A percentile compares a stretch with the other conserved stretches of the same genome.
Conservation (phyloP, 2,113 vertebrate genomes). For the Catharus fuscescens region DNA sequence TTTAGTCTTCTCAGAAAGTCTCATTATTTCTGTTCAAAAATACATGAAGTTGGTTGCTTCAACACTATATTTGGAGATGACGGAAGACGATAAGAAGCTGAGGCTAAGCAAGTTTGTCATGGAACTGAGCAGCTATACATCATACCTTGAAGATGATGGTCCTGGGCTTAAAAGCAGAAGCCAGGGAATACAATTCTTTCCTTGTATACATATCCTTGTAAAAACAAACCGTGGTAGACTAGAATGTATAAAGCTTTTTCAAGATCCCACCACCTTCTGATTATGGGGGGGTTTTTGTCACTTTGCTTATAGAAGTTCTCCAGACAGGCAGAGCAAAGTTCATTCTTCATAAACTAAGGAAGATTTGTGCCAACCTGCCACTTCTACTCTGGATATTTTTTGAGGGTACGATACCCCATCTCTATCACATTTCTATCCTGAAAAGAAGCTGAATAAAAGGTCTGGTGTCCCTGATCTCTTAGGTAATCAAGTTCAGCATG, state of each 20-base stretch:
- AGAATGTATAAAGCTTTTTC: background rate
- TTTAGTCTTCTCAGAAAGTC: constrained; percentile 17
- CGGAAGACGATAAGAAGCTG: background rate
- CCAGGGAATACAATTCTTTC: background rate
- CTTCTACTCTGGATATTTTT: background rate
- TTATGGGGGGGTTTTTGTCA: background rate
- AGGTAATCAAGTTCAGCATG: background rate
- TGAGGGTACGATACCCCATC: background rate
- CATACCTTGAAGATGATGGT: background rate
- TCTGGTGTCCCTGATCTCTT: background rate
- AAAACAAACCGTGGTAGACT: background rate
- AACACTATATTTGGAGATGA: background rate
- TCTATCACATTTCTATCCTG: background rate
- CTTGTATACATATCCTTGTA: background rate
- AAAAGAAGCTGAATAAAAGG: background rate
- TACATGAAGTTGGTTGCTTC: background rate
- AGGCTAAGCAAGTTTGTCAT: background rate
- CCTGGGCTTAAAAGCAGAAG: background rate
- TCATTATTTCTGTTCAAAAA: constrained; percentile 12
- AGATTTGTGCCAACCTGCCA: background rate
- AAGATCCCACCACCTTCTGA: background rate
- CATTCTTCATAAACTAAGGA: background rate
- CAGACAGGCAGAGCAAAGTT: background rate
- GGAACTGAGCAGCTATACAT: background rate
- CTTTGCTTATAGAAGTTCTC: background rate